Base-by-base conservation (phyloP, 1,140 invertebrate species). In the Hermetia illucens region DNA sequence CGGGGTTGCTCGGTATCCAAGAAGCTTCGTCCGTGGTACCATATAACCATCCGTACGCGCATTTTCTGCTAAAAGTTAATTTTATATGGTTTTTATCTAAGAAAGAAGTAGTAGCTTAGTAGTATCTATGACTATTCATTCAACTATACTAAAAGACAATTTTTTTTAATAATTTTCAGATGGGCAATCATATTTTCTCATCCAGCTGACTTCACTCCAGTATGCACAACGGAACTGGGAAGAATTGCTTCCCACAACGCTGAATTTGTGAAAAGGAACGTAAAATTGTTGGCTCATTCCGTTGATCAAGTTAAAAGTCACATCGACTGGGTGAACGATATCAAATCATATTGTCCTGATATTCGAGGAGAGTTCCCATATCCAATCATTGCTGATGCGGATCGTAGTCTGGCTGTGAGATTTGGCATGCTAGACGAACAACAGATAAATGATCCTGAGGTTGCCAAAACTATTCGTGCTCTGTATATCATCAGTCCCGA, bases 161-260 rank as follows among this genome's bases (percentile, higher is more conserved):
- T n/a, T n/a, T n/a, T 32, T 17, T 18, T 34, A 16, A 5, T 35
- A 40, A 17, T 44, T 46, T 52, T 1, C 47, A 90, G 84, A 34
- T 94, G 89, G 88, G 75, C 77, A 2, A 75, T 93, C 32, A 50
- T 94, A 2, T 94, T 94, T 58, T 92, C 88, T 1, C 91, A 95
- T 61, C 90, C 90, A 2, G 78, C 83, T 15, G 90, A 94, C 57
- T 94, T 85, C 55, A 94, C 91, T 0, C 91, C 90, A 12, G 90
- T 95, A 0, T 93, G 91, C 55, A 94, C 90, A 8, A 95, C 91
- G 0, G 90, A 95, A 62, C 59, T 95, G 40, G 86, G 81, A 5
- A 62, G 75, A 27, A 74, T 87, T 34, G 80, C 82, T 3, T 72
- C 84, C 24, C 68, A 90, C 43, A 55, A 69, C 9, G 70, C 73